Evolutionary conservation across 2,797 vertebrate genomes (phyloP), one percentile per base, ranked within the genome.

Genomic region (Eospalax fontanierii): DNA sequence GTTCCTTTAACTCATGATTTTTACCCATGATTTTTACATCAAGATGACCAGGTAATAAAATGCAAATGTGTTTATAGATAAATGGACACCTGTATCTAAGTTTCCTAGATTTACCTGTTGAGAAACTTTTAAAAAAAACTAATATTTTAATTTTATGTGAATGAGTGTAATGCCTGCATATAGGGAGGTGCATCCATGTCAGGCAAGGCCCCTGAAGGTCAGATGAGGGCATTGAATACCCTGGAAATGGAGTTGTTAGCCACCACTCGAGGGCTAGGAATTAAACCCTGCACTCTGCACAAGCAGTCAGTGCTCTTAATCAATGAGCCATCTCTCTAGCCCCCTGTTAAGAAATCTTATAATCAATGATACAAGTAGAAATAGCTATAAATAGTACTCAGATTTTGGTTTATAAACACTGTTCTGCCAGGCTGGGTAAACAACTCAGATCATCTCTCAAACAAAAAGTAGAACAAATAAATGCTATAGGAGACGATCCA

Each of bases 321-420:
- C n/a, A n/a, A n/a, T n/a, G n/a, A n/a, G n/a, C n/a, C n/a, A n/a
- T n/a, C n/a, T n/a, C n/a, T n/a, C n/a, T n/a, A n/a, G n/a, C n/a
- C n/a, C n/a, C n/a, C n/a, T n/a, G n/a, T n/a, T n/a, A n/a, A n/a
- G n/a, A 89, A 87, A 89, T 91, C 50, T 46, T 81, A 70, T 70
- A 80, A 87, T 33, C 59, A 79, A 28, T 26, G 30, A 91, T 0
- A 33, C 15, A 76, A 80, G 40, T 15, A 91, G 70, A 46, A 87
- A 93, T 33, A 10, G 90, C 11, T 38, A 54, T 35, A 92, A 94
- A 35, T 46, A 79, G 33, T 75, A 70, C 1, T 22, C 76, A 75
- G 19, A 95, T 65, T 43, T 68, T 78, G 50, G 78, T 90, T 91
- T 87, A 14, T 35, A 88, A 66, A 87, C 38, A 70, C 3, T 74